Base-by-base conservation (phyloP, 2,888 invertebrate species). In the Muschampia staudingeri region DNA sequence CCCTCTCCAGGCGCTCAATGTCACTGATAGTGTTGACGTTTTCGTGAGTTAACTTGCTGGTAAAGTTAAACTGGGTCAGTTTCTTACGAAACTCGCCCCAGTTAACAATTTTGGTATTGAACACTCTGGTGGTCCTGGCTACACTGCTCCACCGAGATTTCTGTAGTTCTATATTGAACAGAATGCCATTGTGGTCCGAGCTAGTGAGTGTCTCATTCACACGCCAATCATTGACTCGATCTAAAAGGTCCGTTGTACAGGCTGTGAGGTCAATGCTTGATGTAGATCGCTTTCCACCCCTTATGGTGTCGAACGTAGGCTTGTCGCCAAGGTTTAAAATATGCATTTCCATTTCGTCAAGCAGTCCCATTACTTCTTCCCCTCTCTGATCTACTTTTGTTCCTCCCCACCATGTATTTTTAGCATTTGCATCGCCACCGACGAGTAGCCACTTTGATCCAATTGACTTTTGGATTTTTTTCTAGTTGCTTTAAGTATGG, bases 361-460 rank as follows among this genome's bases (percentile, higher is more conserved):
- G 48, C 7, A 3, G 2, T 34, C 72, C 72, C 8, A 48, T 6
- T 52, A 73, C 0, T 2, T 44, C 44, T 1, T 52, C 52, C 2
- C 72, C 72, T 48, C 72, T 25, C 2, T 16, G 7, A 11, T 72
- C 72, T 0, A 30, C 16, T 1, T 16, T 30, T 16, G 4, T 14
- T 8, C 48, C 19, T 0, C 72, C 72, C 72, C 72, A 72, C 72
- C 72, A 72, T 25, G 19, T 48, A 48, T 48, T 71, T 14, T 25
- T 71, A 2, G 71, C 71, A 12, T 71, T 71, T 2, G 71, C 44
- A 7, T 71, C 71, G 6, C 71, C 71, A 2, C 71, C 71, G 3
- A 44, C 14, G 5, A 71, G 1, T 1, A 71, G 42, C 14, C 44
- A 14, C 0, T 71, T 71, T 19, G 19, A 9, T 7, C 14, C 42